Conservation (phyloP, 2,888 invertebrate genomes). For the Erebia palarica region DNA sequence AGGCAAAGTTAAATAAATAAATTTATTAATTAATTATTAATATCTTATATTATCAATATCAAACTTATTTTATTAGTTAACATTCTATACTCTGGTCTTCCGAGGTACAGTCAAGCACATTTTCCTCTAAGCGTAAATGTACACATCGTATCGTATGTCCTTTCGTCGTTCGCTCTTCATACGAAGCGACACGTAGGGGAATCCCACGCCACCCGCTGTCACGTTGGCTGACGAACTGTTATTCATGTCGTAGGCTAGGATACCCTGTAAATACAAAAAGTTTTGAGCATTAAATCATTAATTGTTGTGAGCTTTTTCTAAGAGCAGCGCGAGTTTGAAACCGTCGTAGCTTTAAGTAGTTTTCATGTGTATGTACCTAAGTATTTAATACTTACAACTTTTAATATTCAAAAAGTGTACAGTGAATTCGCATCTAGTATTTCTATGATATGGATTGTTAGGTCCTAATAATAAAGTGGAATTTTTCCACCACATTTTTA, state of each 20-base stretch:
- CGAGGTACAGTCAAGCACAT: background rate
- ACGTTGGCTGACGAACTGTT: slow-evolving; percentile 13
- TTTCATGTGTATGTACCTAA: too few relatives aligned
- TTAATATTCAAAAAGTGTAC: too few relatives aligned
- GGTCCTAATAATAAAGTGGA: too few relatives aligned
- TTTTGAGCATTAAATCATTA: too few relatives aligned
- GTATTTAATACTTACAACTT: too few relatives aligned
- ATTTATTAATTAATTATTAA: too few relatives aligned
- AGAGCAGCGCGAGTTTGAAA: too few relatives aligned
- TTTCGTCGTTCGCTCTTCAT: slow-evolving; percentile 15
- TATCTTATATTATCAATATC: background rate
- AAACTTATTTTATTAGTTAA: background rate
- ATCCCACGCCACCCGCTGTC: slow-evolving; percentile 7
- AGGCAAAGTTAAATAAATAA: background rate
- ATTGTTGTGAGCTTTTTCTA: too few relatives aligned
- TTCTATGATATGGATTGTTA: too few relatives aligned
- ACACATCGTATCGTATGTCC: slow-evolving; percentile 11
- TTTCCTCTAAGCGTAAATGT: slow-evolving; percentile 3
- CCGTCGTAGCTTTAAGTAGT: too few relatives aligned
- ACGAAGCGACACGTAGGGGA: slow-evolving; percentile 6
- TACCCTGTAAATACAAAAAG: slow-evolving; percentile 7
- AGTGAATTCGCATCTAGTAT: too few relatives aligned
- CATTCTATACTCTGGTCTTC: background rate
- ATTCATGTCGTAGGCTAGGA: slow-evolving; percentile 7
- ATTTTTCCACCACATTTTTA: too few relatives aligned